Base-by-base conservation (phyloP, 2,888 invertebrate species). In the Tiphia femorata region DNA sequence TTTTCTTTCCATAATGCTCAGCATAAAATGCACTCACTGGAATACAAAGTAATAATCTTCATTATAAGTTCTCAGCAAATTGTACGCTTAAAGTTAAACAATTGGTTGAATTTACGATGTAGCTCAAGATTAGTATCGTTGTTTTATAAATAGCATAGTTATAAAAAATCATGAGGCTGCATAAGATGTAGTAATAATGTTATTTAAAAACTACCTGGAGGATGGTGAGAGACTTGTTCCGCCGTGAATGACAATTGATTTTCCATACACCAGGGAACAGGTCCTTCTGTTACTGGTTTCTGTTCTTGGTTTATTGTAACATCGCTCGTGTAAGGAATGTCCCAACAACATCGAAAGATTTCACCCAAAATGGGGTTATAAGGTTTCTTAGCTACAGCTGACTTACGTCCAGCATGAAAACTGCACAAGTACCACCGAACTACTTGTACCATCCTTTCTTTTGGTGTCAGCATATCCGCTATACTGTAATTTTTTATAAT, bases 141-240 rank as follows among this genome's bases (percentile, higher is more conserved):
- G n/a, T n/a, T n/a, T n/a, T n/a, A n/a, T n/a, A n/a, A n/a, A n/a
- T n/a, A n/a, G n/a, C n/a, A n/a, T n/a, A n/a, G n/a, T n/a, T n/a
- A n/a, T n/a, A n/a, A n/a, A n/a, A 25, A 25, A 6, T 25, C 6
- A 25, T 6, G 5, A 25, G 8, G 5, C 8, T 8, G 25, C 8
- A 25, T 25, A 25, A 25, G 5, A 25, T 25, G 8, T 25, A 25
- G 8, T 25, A 25, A 25, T 10, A 27, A 44, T 5, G 17, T 27
- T 14, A 38, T 5, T 25, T 23, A 17, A 23, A 47, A 23, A 10
- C 84, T 86, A 94, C 94, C 95, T 66, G 98, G 98, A 38, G 98
- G 99, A 86, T 99, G 99, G 86, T 99, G 99, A 6, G 97, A 98
- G 8, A 98, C 98, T 86, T 99, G 99, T 82, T 99, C 99, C 2